These are phyloP conservation scores for Noctua pronuba DNA, from an alignment of 2,888 invertebrate species.

Conservation along the genomic window DNA sequence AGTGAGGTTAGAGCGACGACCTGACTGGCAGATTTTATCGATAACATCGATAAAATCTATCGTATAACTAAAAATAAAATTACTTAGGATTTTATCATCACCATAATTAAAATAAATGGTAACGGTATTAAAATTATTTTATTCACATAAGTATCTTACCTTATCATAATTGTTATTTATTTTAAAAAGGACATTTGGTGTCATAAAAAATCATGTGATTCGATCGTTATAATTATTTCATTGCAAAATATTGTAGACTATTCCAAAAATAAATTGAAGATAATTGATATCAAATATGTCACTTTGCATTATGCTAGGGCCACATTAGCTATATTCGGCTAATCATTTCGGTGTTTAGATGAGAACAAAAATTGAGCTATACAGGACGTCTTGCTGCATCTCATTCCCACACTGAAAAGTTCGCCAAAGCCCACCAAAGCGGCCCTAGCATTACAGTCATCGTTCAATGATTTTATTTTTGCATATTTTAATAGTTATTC, in stretches of 20 bases:
- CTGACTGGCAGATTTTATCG: constrained; percentile 16
- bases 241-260: background rate
- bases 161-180: background rate
- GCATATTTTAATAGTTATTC: too few species aligned
- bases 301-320: too few species aligned
- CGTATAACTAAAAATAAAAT: background rate
- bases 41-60: background rate
- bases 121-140: background rate
- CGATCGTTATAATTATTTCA: background rate
- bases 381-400: too few species aligned
- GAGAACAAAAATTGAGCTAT: too few species aligned
- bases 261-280: background rate
- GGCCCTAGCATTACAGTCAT: too few species aligned
- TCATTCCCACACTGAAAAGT: too few species aligned
- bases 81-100: background rate
- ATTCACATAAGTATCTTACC: background rate
- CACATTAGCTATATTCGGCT: too few species aligned
- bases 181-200: background rate
- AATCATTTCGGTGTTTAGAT: too few species aligned
- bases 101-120: background rate
- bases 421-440: too few species aligned
- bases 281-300: background rate
- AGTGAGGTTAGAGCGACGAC: constrained; percentile 32
- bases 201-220: background rate
- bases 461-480: too few species aligned